These are phyloP conservation scores for Lissocephala sabroskyi DNA, from an alignment of 2,888 invertebrate species.

Conservation along the genomic window DNA sequence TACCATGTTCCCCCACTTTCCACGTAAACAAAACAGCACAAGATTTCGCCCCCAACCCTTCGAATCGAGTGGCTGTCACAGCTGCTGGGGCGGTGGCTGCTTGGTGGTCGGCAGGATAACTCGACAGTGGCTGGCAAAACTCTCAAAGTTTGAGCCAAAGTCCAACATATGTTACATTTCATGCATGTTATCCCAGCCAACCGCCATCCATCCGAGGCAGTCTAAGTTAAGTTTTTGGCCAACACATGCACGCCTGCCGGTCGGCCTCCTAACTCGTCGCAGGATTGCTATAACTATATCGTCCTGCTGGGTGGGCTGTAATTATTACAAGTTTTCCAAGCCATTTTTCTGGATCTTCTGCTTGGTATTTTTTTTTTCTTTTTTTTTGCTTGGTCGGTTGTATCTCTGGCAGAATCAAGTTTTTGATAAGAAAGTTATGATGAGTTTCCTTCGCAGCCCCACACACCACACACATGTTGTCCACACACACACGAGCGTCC, in stretches of 20 bases:
- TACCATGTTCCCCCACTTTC: no score
- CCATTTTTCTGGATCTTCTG: no score
- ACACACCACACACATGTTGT: constrained; percentile 25
- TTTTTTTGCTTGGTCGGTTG: constrained; percentile 12
- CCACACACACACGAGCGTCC: neutral
- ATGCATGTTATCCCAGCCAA: constrained; percentile 47
- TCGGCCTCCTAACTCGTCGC: no score
- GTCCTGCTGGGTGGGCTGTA: constrained; percentile 29
- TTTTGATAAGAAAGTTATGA: constrained; percentile 64
- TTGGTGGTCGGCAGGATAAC: constrained; percentile 16
- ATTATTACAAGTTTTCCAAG: constrained; percentile 61
- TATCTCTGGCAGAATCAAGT: constrained; percentile 52
- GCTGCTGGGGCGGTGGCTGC: constrained; percentile 34
- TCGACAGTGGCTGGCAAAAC: neutral
- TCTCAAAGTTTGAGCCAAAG: constrained; percentile 44
- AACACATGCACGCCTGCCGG: constrained; percentile 7
- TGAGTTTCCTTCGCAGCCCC: constrained; percentile 48
- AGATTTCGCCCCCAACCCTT: no score
- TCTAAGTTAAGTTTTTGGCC: constrained; percentile 24
- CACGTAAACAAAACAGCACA: no score
- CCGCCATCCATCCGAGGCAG: constrained; percentile 16
- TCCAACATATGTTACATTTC: constrained; percentile 60
- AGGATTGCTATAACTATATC: no score
- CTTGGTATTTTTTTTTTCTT: neutral
- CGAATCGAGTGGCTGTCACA: constrained; percentile 22